Base-by-base conservation (phyloP, 1,140 invertebrate species). In the Heliconius hermathena region DNA sequence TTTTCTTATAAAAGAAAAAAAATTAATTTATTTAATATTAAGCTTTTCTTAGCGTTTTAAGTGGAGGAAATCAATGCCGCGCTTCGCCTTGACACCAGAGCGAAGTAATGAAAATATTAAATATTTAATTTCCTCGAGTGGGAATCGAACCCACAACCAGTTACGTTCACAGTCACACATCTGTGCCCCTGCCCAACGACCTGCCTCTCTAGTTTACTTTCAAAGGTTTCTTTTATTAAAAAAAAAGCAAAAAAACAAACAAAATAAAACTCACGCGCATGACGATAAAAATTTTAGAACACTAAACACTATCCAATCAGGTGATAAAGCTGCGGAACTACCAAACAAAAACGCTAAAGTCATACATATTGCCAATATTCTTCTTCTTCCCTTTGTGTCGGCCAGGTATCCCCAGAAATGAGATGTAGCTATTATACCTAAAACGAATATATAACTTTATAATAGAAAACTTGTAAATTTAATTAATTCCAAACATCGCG, bases 361-460 rank as follows among this genome's bases (percentile, higher is more conserved):
- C 79, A 97, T 96, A 0, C 97, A 97, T 9, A 95, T 95, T 1
- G 96, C 89, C 1, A 98, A 90, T 3, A 97, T 95, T 20, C 95
- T 95, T 49, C 95, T 95, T 13, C 98, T 95, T 0, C 98, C 98
- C 36, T 95, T 92, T 0, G 96, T 96, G 85, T 98, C 98, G 0
- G 97, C 97, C 6, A 98, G 83, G 52, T 97, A 97, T 11, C 98
- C 98, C 97, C 97, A 98, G 13, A 97, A 88, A 83, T 96, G 95
- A 0, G 95, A 96, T 8, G 94, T 94, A 0, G 94, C 86, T 20
- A 96, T 95, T 0, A 95, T 94, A 84, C 93, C 94, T 94, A 81
- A 3, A 84, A 70, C 11, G 72, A 84, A 73, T 11, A 52, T 22
- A 74, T 16, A 8, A 57, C 0, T n/a, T 22, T 6, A 36, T 8